A percentile compares a stretch with the other conserved stretches of the same genome.
Evolutionary conservation across 2,797 vertebrate genomes (phyloP).

Genomic region (Anguilla pacifica): DNA sequence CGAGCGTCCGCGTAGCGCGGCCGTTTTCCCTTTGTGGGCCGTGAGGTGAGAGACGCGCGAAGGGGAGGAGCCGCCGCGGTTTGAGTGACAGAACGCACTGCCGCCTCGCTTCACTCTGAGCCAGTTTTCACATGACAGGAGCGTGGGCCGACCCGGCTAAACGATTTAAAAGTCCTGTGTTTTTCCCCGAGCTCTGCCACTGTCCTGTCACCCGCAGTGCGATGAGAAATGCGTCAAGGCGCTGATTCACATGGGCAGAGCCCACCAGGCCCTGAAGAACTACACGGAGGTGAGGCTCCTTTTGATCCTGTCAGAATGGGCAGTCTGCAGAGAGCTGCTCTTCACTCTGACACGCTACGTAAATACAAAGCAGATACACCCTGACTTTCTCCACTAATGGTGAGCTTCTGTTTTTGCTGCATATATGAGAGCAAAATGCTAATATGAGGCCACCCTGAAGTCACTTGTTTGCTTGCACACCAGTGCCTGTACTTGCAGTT

Average conservation of each 20-base stretch:
- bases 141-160: not conserved
- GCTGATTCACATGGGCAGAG: slow-evolving; percentile 75
- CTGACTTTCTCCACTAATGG: not conserved
- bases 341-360: not conserved
- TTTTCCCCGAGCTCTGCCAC: not conserved
- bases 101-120: not conserved
- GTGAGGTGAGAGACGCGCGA: not conserved
- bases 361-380: not conserved
- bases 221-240: slow-evolving; percentile 72
- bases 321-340: not conserved
- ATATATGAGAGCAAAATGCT: not conserved
- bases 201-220: slow-evolving; percentile 62
- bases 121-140: slow-evolving; percentile 3
- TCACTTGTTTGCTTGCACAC: not conserved
- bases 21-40: not conserved
- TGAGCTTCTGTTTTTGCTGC: not conserved
- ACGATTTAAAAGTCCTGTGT: not conserved
- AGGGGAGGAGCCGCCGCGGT: not conserved
- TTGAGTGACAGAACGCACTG: not conserved
- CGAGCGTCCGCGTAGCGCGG: not conserved
- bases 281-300: slow-evolving; percentile 59
- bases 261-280: slow-evolving; percentile 65
- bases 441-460: not conserved
- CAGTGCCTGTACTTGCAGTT: not conserved
- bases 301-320: not conserved